A percentile compares a stretch with the other conserved stretches of the same genome.
phyloP scores from a whole-genome alignment of 2,113 vertebrate genomes.

The Empidonax alnorum region DNA sequence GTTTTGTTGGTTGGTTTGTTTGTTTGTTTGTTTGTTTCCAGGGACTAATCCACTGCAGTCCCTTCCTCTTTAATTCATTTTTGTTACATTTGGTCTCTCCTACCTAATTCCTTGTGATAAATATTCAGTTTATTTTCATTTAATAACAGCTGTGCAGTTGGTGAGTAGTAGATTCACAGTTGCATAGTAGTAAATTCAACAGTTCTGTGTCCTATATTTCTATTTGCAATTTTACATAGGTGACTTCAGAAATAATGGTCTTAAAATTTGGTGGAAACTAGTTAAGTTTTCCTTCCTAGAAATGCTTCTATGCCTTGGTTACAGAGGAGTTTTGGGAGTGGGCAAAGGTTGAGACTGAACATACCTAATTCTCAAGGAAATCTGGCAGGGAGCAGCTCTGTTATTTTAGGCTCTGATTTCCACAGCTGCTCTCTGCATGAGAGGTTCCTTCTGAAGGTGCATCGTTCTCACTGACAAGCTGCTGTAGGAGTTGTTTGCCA shows the following conservation, averaged over 20 bases:
- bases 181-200: background rate
- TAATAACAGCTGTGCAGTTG: background rate
- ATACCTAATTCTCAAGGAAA: background rate
- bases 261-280: background rate
- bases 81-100: background rate
- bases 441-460: background rate
- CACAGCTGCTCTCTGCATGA: background rate
- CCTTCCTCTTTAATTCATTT: background rate
- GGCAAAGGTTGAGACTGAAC: background rate
- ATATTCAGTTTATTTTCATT: background rate
- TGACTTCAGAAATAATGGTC: background rate
- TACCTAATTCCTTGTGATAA: rapidly evolving
- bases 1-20: background rate
- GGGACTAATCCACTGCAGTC: background rate
- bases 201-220: background rate
- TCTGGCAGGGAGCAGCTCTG: background rate
- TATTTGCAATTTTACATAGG: background rate
- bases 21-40: background rate
- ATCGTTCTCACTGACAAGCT: background rate
- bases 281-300: background rate
- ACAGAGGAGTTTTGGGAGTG: background rate
- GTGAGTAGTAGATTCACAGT: background rate
- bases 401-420: background rate
- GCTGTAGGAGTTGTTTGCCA: background rate
- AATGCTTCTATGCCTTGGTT: background rate